Base-by-base conservation (phyloP, 2,113 vertebrate genomes). In the Cyprinus carpio region DNA sequence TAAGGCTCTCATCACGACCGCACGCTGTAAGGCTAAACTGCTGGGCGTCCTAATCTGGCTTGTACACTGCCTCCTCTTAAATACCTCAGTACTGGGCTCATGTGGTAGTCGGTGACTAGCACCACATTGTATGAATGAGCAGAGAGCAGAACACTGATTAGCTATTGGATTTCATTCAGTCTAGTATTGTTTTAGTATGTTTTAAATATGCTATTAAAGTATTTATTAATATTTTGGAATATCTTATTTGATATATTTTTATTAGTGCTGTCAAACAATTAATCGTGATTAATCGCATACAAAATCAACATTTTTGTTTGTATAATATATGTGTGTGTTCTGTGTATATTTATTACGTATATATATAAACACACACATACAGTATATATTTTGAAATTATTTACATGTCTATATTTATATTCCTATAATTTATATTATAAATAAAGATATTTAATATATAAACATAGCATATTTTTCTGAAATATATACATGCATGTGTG, bases 21-120 rank as follows among this genome's bases (percentile, higher is more conserved):
- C 65, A 60, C 2, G 6, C 80, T 69, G 25, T 60, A 75, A 60
- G 15, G 60, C 23, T 77, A 82, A 88, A 75, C 74, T 51, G 60
- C 56, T 34, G 49, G 54, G 56, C 56, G 51, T 84, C 37, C 31
- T 85, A 65, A 83, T 78, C 72, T 86, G 25, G 11, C 8, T n/a
- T 78, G 60, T 25, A 64, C 10, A 25, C 56, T 49, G 76, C 82
- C 83, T 86, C 58, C 81, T 88, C 80, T 40, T 72, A 71, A 83
- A 88, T 88, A 84, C 81, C 67, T 84, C 46, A 37, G 81, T 18
- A 40, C 46, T 58, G 84, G 78, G 27, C 67, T 86, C 76, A 62
- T 76, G 84, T 69, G 76, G 58, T 81, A 84, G 56, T 67, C 82
- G 12, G 77, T 88, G 85, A 88, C 84, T 83, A 86, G 84, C 82